Evolutionary conservation across 2,797 vertebrate species (phyloP).

Genomic region (Botia almorhae): DNA sequence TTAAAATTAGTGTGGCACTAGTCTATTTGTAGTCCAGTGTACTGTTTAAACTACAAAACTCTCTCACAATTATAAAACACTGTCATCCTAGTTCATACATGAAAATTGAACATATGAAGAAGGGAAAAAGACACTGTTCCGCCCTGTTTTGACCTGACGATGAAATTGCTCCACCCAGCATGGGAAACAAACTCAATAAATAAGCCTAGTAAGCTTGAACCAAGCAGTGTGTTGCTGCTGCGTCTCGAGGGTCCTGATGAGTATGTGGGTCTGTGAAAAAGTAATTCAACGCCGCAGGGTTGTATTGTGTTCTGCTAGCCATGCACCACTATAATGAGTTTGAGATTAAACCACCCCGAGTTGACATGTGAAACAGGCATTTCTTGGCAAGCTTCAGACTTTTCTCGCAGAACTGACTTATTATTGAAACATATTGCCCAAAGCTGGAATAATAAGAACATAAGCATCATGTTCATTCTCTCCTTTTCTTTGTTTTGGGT

Average conservation of each 20-base stretch:
- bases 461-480: constrained; percentile 64
- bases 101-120: background rate
- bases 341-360: constrained; percentile 78
- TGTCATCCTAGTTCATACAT: background rate
- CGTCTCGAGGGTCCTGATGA: constrained; percentile 48
- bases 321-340: constrained; percentile 79
- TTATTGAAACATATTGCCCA: constrained; percentile 51
- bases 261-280: constrained; percentile 72
- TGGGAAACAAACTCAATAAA: constrained; percentile 78
- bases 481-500: constrained; percentile 54
- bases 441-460: constrained; percentile 70
- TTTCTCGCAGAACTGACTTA: constrained; percentile 75
- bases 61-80: background rate
- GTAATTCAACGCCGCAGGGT: constrained; percentile 78
- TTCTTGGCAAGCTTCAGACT: constrained; percentile 69
- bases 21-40: background rate
- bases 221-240: constrained; percentile 9
- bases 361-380: constrained; percentile 81
- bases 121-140: constrained; percentile 4
- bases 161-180: constrained; percentile 71
- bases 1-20: background rate
- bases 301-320: constrained; percentile 78
- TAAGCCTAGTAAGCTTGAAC: constrained; percentile 68
- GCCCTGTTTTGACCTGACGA: constrained; percentile 72
- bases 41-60: background rate